Evolutionary conservation across 2,113 vertebrate species (phyloP).

Genomic region (Bufo gargarizans): DNA sequence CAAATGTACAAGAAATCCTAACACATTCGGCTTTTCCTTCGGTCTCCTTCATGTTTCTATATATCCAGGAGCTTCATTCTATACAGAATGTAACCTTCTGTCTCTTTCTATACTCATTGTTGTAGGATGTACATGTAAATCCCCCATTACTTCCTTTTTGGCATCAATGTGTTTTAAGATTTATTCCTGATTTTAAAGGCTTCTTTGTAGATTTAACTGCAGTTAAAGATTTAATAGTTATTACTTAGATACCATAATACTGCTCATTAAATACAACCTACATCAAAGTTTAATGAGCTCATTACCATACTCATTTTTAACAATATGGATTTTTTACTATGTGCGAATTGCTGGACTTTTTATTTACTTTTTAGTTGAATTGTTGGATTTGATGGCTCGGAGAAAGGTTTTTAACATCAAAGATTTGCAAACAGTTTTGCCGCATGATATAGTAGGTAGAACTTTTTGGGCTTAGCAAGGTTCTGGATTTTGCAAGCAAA

Average conservation of each 20-base stretch:
- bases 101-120: constrained; percentile 23
- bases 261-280: constrained; percentile 55
- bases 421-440: neutral
- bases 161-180: constrained; percentile 49
- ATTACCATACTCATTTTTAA: constrained; percentile 55
- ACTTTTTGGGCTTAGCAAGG: constrained; percentile 20
- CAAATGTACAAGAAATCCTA: constrained; percentile 22
- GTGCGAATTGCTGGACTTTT: constrained; percentile 24
- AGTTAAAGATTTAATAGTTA: constrained; percentile 50
- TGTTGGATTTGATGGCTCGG: constrained; percentile 11
- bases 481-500: constrained; percentile 29
- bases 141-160: constrained; percentile 43
- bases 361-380: constrained; percentile 48
- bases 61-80: constrained; percentile 11
- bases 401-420: constrained; percentile 32
- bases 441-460: neutral
- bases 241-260: constrained; percentile 49
- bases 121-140: constrained; percentile 11
- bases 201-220: constrained; percentile 51
- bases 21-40: constrained; percentile 9
- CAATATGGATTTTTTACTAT: constrained; percentile 56
- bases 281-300: constrained; percentile 57
- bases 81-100: constrained; percentile 20
- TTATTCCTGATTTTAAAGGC: constrained; percentile 49
- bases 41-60: constrained; percentile 27